Conservation (phyloP, 1,140 invertebrate genomes). For the Ptiloglossa arizonensis region DNA sequence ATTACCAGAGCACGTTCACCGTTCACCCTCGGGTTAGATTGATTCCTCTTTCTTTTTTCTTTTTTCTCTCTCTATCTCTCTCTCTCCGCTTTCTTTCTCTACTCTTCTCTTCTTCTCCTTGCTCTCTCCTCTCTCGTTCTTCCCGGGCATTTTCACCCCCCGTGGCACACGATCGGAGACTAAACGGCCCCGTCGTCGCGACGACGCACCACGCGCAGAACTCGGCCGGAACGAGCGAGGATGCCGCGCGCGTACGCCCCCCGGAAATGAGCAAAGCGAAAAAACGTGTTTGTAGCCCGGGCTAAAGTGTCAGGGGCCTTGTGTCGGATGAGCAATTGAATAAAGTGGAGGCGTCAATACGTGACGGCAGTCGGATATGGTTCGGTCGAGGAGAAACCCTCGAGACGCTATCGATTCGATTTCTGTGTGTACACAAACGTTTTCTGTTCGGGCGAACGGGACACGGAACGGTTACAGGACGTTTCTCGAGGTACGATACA, state of each 20-base stretch:
- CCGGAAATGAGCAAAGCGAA: slow-evolving; percentile 77
- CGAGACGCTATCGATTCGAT: slow-evolving; percentile 41
- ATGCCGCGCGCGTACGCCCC: slow-evolving; percentile 64
- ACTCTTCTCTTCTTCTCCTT: background rate
- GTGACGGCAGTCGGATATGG: slow-evolving; percentile 64
- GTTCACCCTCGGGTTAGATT: slow-evolving; percentile 54
- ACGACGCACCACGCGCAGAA: slow-evolving; percentile 26
- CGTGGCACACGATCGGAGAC: slow-evolving; percentile 54
- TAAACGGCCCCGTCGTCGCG: slow-evolving; percentile 50
- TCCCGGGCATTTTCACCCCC: slow-evolving; percentile 46
- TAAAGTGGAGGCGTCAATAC: slow-evolving; percentile 75
- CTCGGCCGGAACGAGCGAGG: slow-evolving; percentile 69
- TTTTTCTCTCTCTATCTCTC: background rate
- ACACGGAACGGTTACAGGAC: too few relatives aligned
- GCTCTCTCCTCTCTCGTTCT: slow-evolving; percentile 5
- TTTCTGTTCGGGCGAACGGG: background rate
- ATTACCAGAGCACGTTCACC: slow-evolving; percentile 66
- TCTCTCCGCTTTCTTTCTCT: slow-evolving; percentile 14
- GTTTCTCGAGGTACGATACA: too few relatives aligned
- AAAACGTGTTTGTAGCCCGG: slow-evolving; percentile 73
- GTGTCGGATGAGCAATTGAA: slow-evolving; percentile 73
- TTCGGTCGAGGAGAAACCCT: slow-evolving; percentile 40
- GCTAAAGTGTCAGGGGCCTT: slow-evolving; percentile 55
- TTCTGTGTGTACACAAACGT: too few relatives aligned
- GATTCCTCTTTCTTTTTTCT: slow-evolving; percentile 28